Evolutionary conservation across 2,113 vertebrate species (phyloP), one percentile per base, ranked within the genome.

Genomic region (Athene noctua): DNA sequence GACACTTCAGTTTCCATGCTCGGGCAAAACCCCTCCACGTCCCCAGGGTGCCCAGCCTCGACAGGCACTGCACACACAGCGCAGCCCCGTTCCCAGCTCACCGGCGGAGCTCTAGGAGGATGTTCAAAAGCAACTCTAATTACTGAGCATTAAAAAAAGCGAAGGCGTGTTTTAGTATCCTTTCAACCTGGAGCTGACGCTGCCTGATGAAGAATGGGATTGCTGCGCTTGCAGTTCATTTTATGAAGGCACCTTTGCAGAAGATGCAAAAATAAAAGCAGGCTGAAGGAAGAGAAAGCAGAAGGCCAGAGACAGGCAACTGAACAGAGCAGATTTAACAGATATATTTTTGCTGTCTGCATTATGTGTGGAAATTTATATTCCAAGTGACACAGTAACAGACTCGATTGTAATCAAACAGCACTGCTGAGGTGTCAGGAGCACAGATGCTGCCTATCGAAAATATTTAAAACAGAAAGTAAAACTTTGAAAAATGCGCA

Each of bases 401-500:
- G 91, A 57, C 52, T 87, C 20, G 70, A 66, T 29, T 86, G 95
- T 94, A 81, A 94, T 67, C 91, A 95, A 92, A 96, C 94, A 91
- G 77, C 77, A 23, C 77, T 32, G 80, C 80, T 26, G 88, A 89
- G 80, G 80, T 85, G 92, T 91, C 86, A 65, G 86, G 92, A 94
- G 81, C 83, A 46, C 92, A 96, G 86, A 89, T 82, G 95, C 91
- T 91, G 88, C 91, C 92, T 92, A 75, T 79, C 30, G 16, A 57
- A 96, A 96, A 94, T 25, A 79, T 38, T 78, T 84, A 66, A 92
- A 96, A 89, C 66, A 73, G 91, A 89, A 95, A 97, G 92, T 77
- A 95, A 92, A 96, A 95, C 89, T 92, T 51, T 32, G 42, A 90
- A 47, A 95, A 94, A 65, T 16, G 49, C 20, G 2, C 63, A 26